Evolutionary conservation across 1,140 invertebrate species (phyloP).

Genomic region (fruit fly (Drosophila melanogaster)): Release_6_plus_ISO1_MT NT_037436.4:11612001-11612500

Average conservation of each 20-base stretch:
- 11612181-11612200: conserved; percentile 1
- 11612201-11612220: neutral
- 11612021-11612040: too few relatives aligned
- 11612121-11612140: neutral
- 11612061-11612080: neutral
- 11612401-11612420: neutral
- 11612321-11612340: too few relatives aligned
- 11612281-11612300: neutral
- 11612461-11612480: conserved; percentile 5
- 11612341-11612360: neutral
- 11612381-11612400: conserved; percentile 2
- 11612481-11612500: conserved; percentile 13
- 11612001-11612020: neutral
- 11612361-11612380: neutral
- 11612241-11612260: conserved; percentile 4
- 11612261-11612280: neutral
- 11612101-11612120: neutral
- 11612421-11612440: neutral
- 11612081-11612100: neutral
- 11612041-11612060: neutral
- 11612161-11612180: neutral
- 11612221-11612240: neutral
- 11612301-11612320: neutral
- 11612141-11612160: neutral
- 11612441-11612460: neutral